These are phyloP conservation scores for Prenolepis imparis DNA, from an alignment of 2,888 invertebrate species.

Conservation along the genomic window DNA sequence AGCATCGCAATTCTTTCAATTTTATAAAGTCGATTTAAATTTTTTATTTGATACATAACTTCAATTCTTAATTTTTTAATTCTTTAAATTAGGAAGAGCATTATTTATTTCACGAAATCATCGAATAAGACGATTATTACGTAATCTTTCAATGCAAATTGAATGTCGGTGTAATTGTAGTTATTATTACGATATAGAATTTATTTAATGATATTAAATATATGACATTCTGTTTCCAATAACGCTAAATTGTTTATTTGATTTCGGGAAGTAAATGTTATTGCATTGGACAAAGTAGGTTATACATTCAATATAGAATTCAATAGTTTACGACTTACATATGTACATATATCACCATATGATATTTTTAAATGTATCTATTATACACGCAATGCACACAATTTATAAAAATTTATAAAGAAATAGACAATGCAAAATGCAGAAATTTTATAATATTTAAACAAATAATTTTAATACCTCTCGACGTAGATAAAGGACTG, in stretches of 20 bases:
- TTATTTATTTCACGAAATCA: not conserved
- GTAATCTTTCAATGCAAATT: slow-evolving; percentile 3
- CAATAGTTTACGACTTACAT: not conserved
- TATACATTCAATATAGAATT: slow-evolving; percentile 4
- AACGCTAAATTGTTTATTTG: not conserved
- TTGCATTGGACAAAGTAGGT: not conserved
- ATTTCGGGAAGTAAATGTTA: not conserved
- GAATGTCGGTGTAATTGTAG: not conserved
- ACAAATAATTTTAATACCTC: slow-evolving; percentile 50
- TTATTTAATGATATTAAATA: not conserved
- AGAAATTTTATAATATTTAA: not conserved
- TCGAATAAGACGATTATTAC: not conserved
- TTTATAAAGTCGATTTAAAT: not conserved
- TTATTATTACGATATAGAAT: not conserved
- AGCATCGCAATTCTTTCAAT: not conserved
- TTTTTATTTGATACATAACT: not conserved
- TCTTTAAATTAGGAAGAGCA: not conserved
- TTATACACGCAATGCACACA: not conserved
- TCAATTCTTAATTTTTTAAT: not conserved
- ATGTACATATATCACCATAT: not conserved
- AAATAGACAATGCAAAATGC: not conserved
- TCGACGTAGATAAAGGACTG: slow-evolving; percentile 40
- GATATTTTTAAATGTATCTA: not conserved
- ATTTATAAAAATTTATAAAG: not conserved
- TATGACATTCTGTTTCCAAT: not conserved